Percentiles rank a stretch among this genome's conserved stretches.
Conservation (phyloP, 2,888 invertebrate genomes). For the Laspeyria flexula region DNA sequence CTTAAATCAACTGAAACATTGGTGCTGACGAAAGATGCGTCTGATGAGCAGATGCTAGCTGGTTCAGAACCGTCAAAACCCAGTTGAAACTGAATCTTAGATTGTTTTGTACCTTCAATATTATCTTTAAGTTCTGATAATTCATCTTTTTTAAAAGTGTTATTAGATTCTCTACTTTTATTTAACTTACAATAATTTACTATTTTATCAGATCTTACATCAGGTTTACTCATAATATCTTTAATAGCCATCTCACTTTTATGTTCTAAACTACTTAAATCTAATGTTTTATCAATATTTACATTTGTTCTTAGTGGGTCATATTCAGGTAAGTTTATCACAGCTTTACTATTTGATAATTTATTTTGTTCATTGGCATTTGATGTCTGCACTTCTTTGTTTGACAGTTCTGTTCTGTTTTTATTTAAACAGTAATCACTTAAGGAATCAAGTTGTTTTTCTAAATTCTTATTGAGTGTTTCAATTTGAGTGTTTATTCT, state of each 20-base stretch:
- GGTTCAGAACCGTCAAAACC: conserved; percentile 36
- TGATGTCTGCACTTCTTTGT: conserved; percentile 69
- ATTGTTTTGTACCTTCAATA: conserved; percentile 36
- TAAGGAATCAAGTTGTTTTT: conserved; percentile 57
- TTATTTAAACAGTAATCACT: conserved; percentile 53
- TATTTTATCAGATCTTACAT: conserved; percentile 80
- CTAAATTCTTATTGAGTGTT: conserved; percentile 67
- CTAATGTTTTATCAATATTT: conserved; percentile 71
- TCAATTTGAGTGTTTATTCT: conserved; percentile 71
- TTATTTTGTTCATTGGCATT: conserved; percentile 61
- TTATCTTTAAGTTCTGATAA: conserved; percentile 42
- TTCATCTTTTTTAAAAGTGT: conserved; percentile 59
- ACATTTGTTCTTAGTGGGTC: conserved; percentile 74
- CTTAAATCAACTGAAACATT: conserved; percentile 59
- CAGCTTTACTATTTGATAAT: conserved; percentile 69
- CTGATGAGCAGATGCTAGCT: conserved; percentile 65
- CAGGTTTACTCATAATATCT: conserved; percentile 60
- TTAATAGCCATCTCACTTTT: conserved; percentile 62
- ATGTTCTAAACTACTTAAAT: conserved; percentile 70
- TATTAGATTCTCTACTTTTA: conserved; percentile 79
- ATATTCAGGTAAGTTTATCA: conserved; percentile 77
- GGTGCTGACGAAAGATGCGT: conserved; percentile 70
- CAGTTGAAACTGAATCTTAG: neutral
- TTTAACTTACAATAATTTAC: conserved; percentile 84
- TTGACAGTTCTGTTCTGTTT: conserved; percentile 59